These are phyloP conservation scores for Notocelia uddmanniana DNA, from an alignment of 2,888 invertebrate species.

Conservation along the genomic window DNA sequence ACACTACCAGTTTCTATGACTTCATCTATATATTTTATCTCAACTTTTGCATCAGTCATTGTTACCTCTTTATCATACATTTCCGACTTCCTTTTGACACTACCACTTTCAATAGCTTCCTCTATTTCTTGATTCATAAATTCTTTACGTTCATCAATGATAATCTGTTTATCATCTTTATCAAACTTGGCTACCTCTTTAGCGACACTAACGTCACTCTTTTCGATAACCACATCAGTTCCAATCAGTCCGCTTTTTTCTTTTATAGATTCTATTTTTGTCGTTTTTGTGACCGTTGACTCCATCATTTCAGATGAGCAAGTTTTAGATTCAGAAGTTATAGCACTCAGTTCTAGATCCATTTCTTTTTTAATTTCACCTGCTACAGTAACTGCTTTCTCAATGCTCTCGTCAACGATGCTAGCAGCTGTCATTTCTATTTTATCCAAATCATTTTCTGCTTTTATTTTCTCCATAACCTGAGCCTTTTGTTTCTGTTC, in stretches of 20 bases:
- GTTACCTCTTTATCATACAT: constrained; percentile 51
- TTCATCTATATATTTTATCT: constrained; percentile 30
- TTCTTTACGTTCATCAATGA: constrained; percentile 54
- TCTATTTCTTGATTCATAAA: constrained; percentile 55
- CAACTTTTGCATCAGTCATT: constrained; percentile 37
- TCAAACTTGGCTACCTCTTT: constrained; percentile 53
- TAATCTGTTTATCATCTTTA: constrained; percentile 46
- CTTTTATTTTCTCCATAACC: constrained; percentile 58
- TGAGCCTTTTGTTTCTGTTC: constrained; percentile 49
- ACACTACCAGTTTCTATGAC: constrained; percentile 53
- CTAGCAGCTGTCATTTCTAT: constrained; percentile 70
- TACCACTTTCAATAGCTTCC: constrained; percentile 57
- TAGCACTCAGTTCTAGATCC: constrained; percentile 57
- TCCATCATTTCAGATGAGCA: constrained; percentile 5
- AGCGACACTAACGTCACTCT: constrained; percentile 47
- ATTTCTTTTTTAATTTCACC: constrained; percentile 72
- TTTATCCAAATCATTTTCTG: constrained; percentile 63
- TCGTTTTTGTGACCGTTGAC: constrained; percentile 5
- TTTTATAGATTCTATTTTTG: constrained; percentile 44
- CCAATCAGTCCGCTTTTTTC: constrained; percentile 49
- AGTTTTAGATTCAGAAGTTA: constrained; percentile 33
- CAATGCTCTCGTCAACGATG: constrained; percentile 71
- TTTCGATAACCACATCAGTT: constrained; percentile 49
- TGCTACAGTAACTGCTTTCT: constrained; percentile 69
- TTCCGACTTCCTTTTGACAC: constrained; percentile 54